Conservation (phyloP, 1,140 invertebrate genomes). For the Caerostris darwini region DNA sequence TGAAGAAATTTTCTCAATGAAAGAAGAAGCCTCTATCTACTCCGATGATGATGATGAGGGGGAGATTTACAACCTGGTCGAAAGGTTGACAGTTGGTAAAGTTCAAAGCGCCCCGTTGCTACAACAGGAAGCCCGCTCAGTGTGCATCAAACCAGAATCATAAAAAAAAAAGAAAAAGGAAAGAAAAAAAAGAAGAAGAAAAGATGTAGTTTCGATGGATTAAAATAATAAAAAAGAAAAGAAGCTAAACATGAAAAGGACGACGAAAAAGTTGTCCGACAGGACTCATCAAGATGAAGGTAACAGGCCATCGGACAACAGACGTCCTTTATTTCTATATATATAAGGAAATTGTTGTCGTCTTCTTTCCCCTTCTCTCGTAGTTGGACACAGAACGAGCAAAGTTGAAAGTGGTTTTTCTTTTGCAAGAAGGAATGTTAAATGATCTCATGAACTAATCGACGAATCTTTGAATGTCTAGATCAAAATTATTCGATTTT, state of each 20-base stretch:
- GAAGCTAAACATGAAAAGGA: slow-evolving; percentile 54
- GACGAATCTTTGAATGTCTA: too few species aligned
- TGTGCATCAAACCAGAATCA: slow-evolving; percentile 44
- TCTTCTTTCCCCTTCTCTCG: neutral
- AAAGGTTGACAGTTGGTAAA: slow-evolving; percentile 77
- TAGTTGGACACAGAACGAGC: neutral
- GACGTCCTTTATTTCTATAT: slow-evolving; percentile 54
- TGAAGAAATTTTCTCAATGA: slow-evolving; percentile 62
- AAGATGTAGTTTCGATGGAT: neutral
- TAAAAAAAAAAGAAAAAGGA: neutral
- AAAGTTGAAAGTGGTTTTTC: too few species aligned
- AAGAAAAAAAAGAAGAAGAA: slow-evolving; percentile 38
- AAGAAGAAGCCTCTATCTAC: neutral
- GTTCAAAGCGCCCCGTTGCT: slow-evolving; percentile 75
- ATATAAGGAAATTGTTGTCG: slow-evolving; percentile 40
- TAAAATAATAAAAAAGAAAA: neutral
- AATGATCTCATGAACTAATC: too few species aligned
- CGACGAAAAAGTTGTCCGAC: slow-evolving; percentile 62
- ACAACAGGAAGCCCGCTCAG: slow-evolving; percentile 72
- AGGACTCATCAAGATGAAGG: slow-evolving; percentile 4
- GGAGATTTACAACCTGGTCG: slow-evolving; percentile 74
- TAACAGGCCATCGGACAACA: slow-evolving; percentile 54
- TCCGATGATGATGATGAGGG: slow-evolving; percentile 22
- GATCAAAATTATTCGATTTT: too few species aligned
- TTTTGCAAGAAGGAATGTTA: too few species aligned